Percentiles rank a stretch among this genome's conserved stretches.
phyloP scores from a whole-genome alignment of 2,113 vertebrate genomes.

The Mobula hypostoma region DNA sequence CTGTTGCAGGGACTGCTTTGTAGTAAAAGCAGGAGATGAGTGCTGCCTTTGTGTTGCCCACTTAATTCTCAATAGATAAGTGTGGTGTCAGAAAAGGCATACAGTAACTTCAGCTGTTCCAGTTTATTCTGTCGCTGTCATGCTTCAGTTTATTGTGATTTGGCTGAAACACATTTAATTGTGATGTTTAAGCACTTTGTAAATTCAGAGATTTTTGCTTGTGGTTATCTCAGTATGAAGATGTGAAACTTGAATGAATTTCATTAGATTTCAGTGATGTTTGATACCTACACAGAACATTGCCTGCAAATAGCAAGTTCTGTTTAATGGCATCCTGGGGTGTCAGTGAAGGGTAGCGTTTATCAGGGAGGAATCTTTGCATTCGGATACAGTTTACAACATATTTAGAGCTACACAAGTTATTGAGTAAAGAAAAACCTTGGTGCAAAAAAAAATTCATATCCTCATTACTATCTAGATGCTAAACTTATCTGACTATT shows the following conservation, averaged over 20 bases:
- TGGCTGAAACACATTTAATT: background rate
- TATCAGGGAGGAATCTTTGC: background rate
- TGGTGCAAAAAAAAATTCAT: background rate
- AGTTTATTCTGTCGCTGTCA: background rate
- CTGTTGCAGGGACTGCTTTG: too few relatives aligned
- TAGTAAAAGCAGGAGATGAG: too few relatives aligned
- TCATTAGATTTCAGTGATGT: background rate
- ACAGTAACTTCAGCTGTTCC: background rate
- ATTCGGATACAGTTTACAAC: background rate
- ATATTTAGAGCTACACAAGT: background rate
- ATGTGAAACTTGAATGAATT: background rate
- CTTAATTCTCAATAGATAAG: background rate
- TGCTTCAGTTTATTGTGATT: background rate
- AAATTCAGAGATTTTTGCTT: background rate
- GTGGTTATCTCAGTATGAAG: background rate
- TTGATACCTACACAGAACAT: background rate
- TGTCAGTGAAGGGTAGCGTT: background rate
- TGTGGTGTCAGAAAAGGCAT: slow-evolving; percentile 7
- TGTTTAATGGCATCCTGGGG: background rate
- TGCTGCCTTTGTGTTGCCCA: background rate
- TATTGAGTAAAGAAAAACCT: background rate
- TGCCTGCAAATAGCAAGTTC: background rate
- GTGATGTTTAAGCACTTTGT: background rate
- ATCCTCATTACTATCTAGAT: background rate
- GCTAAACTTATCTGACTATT: background rate